Evolutionary conservation across 2,888 invertebrate species (phyloP), one percentile per base, ranked within the genome.

Genomic region (Erebia aethiops): DNA sequence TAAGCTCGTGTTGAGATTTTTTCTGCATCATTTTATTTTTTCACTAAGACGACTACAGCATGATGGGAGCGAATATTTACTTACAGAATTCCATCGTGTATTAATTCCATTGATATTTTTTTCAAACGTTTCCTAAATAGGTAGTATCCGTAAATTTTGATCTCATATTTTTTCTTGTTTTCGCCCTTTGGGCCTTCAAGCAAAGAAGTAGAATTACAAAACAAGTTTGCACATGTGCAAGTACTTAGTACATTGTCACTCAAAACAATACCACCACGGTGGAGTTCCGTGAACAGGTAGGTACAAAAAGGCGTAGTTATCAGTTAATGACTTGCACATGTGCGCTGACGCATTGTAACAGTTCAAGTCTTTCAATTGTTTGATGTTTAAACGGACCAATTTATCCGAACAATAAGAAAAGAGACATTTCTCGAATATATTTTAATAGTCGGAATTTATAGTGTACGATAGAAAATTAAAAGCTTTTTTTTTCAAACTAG

Each of bases 321-420:
- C 77, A 81, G 77, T 88, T 89, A 86, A 87, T 83, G 85, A 77
- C 80, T 82, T 89, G 88, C 90, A 91, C 90, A 88, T 90, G 90
- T 88, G 86, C 84, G 74, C 78, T 68, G 14, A 46, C 63, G 70
- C 73, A 76, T 87, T 87, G 86, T 84, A 84, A 80, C 54, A 52
- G 21, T 21, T 64, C 35, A 54, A 68, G 61, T 18, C 13, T 35
- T 56, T 70, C 41, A 52, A 41, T 62, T 61, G 35, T n/a, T 57
- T 65, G 46, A 13, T 46, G 11, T 54, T 4, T 41, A 64, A 64
- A 52, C 10, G 26, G 13, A 70, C 51, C 21, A 66, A 66, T 58
- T 64, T 64, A 51, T 54, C n/a, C 41, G 14, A 58, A 49, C 7
- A 41, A 54, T 13, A 54, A 16, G 58, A 35, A 46, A 61, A 16